Evolutionary conservation across 2,888 invertebrate species (phyloP), one percentile per base, ranked within the genome.

Genomic region (Malachius bipustulatus): DNA sequence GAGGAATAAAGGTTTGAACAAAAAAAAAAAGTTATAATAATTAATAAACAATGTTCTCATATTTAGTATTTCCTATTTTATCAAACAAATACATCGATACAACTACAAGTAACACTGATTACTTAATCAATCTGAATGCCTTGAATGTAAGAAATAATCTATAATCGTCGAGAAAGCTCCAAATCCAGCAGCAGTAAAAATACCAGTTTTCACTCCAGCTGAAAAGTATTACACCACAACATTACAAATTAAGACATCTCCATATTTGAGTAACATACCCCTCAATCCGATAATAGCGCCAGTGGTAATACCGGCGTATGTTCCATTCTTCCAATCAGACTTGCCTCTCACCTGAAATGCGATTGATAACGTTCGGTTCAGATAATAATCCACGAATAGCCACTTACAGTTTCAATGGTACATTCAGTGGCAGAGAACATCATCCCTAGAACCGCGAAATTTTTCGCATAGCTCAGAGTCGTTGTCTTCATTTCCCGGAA

Each of bases 131-230:
- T 32, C n/a, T 26, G 39, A 52, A 45, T 44, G 47, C 36, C 62
- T 52, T 32, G 55, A 63, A 50, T 70, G 79, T 82, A 96, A 84
- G 58, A 93, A 96, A 62, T 94, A 96, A 63, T 98, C 98, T 49
- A 98, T 96, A 0, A 77, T 80, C 32, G 94, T 88, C 14, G 96
- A 96, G 65, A 98, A 98, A 11, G 88, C 87, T 32, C 97, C 97
- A 69, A 98, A 98, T 8, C 97, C 97, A 33, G 87, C 82, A 12
- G 97, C 97, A 19, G 98, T 97, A 49, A 94, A 65, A 24, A 94
- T 47, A 9, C 91, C 94, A 15, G 97, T 93, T 64, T 85, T 90
- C 10, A 96, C 62, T 33, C 96, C 96, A 59, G 94, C 96, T 87
- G 27, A 30, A 65, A 43, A 73, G 71, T 47, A 42, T 45, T 19